A percentile compares a stretch with the other conserved stretches of the same genome.
These are phyloP conservation scores for Donacobius atricapilla DNA, from an alignment of 2,113 vertebrate species.

Conservation along the genomic window DNA sequence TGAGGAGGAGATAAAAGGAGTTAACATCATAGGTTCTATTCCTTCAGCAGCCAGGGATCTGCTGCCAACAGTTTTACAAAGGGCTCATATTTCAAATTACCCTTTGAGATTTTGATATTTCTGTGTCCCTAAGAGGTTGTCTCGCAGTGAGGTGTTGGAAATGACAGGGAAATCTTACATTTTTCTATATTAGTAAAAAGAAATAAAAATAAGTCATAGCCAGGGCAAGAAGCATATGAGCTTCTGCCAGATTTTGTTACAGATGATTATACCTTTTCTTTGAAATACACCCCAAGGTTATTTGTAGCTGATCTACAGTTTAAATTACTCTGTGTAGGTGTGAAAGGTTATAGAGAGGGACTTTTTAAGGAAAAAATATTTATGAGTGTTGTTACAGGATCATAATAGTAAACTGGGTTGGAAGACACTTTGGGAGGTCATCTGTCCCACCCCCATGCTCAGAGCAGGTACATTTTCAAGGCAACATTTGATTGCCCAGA, in stretches of 20 bases:
- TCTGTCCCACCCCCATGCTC: background rate
- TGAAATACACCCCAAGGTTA: background rate
- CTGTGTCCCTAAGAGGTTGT: background rate
- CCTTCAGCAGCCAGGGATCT: background rate
- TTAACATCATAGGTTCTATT: background rate
- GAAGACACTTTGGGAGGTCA: background rate
- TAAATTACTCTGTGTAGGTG: constrained; percentile 5
- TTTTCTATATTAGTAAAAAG: background rate
- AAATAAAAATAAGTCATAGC: background rate
- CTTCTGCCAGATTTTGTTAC: background rate
- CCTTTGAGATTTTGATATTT: background rate
- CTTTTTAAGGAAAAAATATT: background rate
- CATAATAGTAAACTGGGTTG: background rate
- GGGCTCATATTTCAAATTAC: constrained; percentile 1
- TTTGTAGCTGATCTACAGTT: constrained; percentile 10
- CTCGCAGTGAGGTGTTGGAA: background rate
- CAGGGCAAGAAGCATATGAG: background rate
- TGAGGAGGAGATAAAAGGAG: background rate
- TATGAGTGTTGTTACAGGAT: background rate
- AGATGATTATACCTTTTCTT: constrained; percentile 15
- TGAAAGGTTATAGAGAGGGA: background rate
- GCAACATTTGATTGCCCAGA: background rate
- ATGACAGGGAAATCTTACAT: background rate
- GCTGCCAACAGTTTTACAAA: constrained; percentile 2
- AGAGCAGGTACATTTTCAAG: background rate